Evolutionary conservation across 2,113 vertebrate species (phyloP).

Genomic region (Halcyon malimbica): DNA sequence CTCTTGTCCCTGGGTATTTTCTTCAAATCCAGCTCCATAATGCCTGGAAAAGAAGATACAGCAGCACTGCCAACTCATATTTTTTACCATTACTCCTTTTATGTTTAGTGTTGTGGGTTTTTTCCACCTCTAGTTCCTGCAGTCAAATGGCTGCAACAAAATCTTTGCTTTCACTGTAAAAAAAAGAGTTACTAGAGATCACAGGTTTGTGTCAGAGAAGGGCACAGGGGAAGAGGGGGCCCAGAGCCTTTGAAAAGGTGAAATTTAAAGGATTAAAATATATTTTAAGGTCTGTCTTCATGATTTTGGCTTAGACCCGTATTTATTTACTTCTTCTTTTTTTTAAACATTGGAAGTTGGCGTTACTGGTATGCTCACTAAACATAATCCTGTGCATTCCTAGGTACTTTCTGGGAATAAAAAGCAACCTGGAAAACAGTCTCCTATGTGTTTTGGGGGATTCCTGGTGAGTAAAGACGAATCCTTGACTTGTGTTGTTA

Average conservation of each 20-base stretch:
- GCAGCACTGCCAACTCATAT: neutral
- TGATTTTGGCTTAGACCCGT: neutral
- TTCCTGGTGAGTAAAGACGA: neutral
- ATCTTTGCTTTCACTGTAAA: neutral
- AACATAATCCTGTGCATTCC: neutral
- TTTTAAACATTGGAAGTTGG: neutral
- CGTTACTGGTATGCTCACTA: neutral
- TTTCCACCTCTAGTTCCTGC: neutral
- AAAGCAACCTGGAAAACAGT: neutral
- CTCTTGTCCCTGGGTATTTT: neutral
- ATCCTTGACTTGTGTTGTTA: neutral
- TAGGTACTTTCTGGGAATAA: neutral
- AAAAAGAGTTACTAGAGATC: neutral
- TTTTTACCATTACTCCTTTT: neutral
- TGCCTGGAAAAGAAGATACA: neutral
- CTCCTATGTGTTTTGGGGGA: neutral
- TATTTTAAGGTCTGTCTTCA: neutral
- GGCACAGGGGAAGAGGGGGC: fast-evolving
- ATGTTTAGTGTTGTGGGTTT: neutral
- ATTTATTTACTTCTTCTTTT: neutral
- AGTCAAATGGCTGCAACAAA: neutral
- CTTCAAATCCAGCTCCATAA: neutral
- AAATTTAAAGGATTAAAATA: neutral
- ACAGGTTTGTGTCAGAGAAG: neutral
- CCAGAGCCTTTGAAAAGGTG: neutral